Percentiles rank a stretch among this genome's conserved stretches.
These are phyloP conservation scores for Sarcoramphus papa DNA, from an alignment of 2,797 vertebrate species.

Conservation along the genomic window DNA sequence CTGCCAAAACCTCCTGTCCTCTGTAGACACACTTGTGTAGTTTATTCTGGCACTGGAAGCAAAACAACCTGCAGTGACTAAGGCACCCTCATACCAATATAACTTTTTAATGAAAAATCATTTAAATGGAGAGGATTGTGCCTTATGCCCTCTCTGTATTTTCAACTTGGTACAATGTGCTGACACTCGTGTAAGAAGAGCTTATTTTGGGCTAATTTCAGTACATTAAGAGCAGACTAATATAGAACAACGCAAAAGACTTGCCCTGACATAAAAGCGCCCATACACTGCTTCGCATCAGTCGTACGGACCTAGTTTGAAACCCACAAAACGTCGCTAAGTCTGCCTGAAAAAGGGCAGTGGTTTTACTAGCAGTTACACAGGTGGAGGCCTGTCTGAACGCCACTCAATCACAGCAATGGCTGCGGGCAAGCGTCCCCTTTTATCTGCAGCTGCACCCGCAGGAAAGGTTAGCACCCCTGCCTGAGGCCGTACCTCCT, in stretches of 20 bases:
- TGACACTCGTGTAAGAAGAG: neutral
- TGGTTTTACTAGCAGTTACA: neutral
- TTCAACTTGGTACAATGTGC: neutral
- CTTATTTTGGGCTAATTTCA: neutral
- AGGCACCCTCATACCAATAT: constrained; percentile 32
- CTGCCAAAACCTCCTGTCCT: constrained; percentile 59
- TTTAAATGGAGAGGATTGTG: constrained; percentile 54
- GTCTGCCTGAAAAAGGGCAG: neutral
- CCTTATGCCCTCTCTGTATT: neutral
- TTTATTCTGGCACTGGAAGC: constrained; percentile 56
- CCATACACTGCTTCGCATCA: neutral
- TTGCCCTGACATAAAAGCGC: neutral
- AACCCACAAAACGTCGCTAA: neutral
- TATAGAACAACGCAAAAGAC: neutral
- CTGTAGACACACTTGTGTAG: constrained; percentile 19
- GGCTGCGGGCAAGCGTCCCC: neutral
- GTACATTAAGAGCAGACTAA: neutral
- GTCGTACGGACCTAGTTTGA: neutral
- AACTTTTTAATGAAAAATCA: constrained; percentile 39
- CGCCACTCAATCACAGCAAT: rapidly evolving
- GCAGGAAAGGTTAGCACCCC: neutral
- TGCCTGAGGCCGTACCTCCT: neutral
- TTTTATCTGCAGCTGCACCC: neutral
- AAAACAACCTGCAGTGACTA: constrained; percentile 51
- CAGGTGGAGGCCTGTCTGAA: neutral